Evolutionary conservation across 2,113 vertebrate species (phyloP).

Genomic region (Pelecanoides urinatrix): DNA sequence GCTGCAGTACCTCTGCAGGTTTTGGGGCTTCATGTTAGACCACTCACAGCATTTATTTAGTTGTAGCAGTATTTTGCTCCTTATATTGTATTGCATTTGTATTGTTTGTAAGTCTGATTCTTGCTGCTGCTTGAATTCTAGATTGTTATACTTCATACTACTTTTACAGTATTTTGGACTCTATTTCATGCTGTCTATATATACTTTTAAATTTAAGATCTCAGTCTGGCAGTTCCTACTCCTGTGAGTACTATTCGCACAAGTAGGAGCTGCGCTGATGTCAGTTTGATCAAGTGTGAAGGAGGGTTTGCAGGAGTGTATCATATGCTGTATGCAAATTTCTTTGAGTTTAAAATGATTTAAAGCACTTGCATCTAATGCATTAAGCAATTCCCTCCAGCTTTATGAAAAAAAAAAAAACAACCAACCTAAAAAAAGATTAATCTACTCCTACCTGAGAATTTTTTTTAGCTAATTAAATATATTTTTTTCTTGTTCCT

Average conservation of each 20-base stretch:
- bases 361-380: background rate
- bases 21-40: background rate
- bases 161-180: background rate
- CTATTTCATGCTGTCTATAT: background rate
- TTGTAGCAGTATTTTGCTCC: background rate
- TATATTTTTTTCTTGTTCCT: background rate
- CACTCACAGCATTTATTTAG: background rate
- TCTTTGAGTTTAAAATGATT: background rate
- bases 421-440: background rate
- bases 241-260: background rate
- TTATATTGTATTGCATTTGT: background rate
- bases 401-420: background rate
- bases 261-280: background rate
- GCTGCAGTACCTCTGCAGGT: background rate
- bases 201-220: background rate
- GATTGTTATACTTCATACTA: background rate
- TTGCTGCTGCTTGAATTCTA: background rate
- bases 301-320: background rate
- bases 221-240: background rate
- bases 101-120: background rate
- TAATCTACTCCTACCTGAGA: background rate
- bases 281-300: background rate
- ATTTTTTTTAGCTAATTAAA: background rate
- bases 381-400: background rate
- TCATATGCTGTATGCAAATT: background rate